These are phyloP conservation scores for Triplophysa siluroides DNA, from an alignment of 2,113 vertebrate genomes.

Conservation along the genomic window DNA sequence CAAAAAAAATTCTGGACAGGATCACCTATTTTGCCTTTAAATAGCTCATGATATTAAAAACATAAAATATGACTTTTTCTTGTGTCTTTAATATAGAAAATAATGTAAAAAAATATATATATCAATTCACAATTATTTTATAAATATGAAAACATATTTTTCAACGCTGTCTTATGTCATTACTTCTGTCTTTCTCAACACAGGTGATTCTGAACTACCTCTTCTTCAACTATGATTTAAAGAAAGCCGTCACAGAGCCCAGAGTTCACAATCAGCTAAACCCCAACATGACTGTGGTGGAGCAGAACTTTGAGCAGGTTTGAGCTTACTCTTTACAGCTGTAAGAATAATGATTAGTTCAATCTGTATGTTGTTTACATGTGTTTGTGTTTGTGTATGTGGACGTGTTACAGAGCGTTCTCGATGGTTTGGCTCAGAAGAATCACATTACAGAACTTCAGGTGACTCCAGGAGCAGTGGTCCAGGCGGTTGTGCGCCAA, in stretches of 20 bases:
- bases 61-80: too few relatives aligned
- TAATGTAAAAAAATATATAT: too few relatives aligned
- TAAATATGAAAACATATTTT: background rate
- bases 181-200: background rate
- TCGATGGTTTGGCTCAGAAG: conserved; percentile 72
- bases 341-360: background rate
- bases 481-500: conserved; percentile 73
- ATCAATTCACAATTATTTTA: background rate
- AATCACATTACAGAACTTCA: conserved; percentile 71
- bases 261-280: conserved; percentile 90
- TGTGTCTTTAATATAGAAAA: too few relatives aligned
- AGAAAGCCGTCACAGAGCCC: conserved; percentile 82
- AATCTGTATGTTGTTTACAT: background rate
- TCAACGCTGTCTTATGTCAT: background rate
- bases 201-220: conserved; percentile 87
- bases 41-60: too few relatives aligned
- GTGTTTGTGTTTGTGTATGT: background rate
- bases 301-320: conserved; percentile 76
- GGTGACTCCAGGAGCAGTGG: conserved; percentile 66
- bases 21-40: too few relatives aligned
- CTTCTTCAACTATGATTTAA: conserved; percentile 90
- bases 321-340: background rate
- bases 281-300: conserved; percentile 80
- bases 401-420: conserved; percentile 63
- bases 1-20: too few relatives aligned